phyloP scores from a whole-genome alignment of 2,888 invertebrate genomes.

The Drosophila percnosoma region DNA sequence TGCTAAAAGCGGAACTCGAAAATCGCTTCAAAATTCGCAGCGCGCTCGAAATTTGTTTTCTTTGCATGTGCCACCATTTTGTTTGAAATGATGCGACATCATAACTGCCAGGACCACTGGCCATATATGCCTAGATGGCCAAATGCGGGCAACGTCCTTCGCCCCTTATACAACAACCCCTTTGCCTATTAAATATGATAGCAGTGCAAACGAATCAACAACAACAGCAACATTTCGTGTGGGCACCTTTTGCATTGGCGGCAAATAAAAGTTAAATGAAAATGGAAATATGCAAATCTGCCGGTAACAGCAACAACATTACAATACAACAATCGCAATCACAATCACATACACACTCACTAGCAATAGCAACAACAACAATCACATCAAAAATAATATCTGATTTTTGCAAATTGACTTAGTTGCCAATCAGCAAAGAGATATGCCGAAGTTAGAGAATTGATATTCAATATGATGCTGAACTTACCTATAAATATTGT shows the following conservation, averaged over 20 bases:
- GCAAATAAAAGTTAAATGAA: conserved; percentile 71
- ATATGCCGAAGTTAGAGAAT: background rate
- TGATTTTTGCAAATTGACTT: conserved; percentile 5
- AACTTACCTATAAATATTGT: background rate
- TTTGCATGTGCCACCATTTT: conserved; percentile 58
- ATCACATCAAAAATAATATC: conserved; percentile 18
- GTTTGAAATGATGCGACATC: conserved; percentile 64
- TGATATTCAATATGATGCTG: background rate
- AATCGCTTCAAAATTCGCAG: conserved; percentile 27
- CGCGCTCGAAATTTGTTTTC: conserved; percentile 58
- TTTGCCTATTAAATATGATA: conserved; percentile 69
- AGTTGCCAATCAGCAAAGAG: background rate
- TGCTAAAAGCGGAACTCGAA: conserved; percentile 13
- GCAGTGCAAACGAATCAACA: conserved; percentile 61
- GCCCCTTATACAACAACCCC: background rate
- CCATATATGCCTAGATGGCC: conserved; percentile 1
- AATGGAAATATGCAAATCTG: conserved; percentile 67
- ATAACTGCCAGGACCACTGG: conserved; percentile 52
- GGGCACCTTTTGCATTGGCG: conserved; percentile 40
- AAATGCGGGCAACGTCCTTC: background rate
- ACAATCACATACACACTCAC: background rate
- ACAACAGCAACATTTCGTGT: conserved; percentile 16
- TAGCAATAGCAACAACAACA: conserved; percentile 5
- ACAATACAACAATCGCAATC: background rate
- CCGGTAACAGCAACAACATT: background rate